Base-by-base conservation (phyloP, 2,113 vertebrate species). In the Azemiops feae region DNA sequence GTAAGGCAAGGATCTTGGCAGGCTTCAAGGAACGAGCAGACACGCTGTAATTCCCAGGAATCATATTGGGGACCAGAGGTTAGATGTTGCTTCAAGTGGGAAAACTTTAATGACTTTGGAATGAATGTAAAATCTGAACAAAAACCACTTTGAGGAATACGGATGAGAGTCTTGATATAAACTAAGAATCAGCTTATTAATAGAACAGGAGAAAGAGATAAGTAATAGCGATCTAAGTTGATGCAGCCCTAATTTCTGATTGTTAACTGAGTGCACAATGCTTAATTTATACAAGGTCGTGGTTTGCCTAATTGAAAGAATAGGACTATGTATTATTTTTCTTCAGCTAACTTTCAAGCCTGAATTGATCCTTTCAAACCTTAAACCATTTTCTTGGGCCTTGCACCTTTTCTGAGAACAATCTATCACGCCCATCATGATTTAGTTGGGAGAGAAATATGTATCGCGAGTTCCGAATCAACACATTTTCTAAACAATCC, bases 401-500 rank as follows among this genome's bases (percentile, higher is more conserved):
- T 58, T 93, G 88, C 22, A 86, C 34, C 22, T 87, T 52, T 89
- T 22, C 58, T 50, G 85, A 50, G 69, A 88, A 43, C 89, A 18
- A 43, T 45, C 45, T 81, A 52, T 94, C 92, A 50, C 6, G 92
- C 92, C n/a, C n/a, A 50, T 0, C 53, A 3, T 74, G 85, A 89
- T 30, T 87, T 16, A 89, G 3, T 1, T 11, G 23, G 89, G 60
- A 3, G 22, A 12, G 39, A 3, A 92, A 23, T 92, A 2, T 52
- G 90, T 88, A 12, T 30, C 64, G 81, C 2, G 0, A 90, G 27
- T 92, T 93, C 90, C 85, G 34, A 91, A 94, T 93, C 93, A 20
- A 43, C 5, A 93, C 34, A 89, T 81, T 85, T 89, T 2, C 0
- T 92, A 1, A 57, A 90, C 88, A 94, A 50, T 92, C 50, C 50